Evolutionary conservation across 2,797 vertebrate genomes (phyloP), one percentile per base, ranked within the genome.

Genomic region (Mus minutoides): DNA sequence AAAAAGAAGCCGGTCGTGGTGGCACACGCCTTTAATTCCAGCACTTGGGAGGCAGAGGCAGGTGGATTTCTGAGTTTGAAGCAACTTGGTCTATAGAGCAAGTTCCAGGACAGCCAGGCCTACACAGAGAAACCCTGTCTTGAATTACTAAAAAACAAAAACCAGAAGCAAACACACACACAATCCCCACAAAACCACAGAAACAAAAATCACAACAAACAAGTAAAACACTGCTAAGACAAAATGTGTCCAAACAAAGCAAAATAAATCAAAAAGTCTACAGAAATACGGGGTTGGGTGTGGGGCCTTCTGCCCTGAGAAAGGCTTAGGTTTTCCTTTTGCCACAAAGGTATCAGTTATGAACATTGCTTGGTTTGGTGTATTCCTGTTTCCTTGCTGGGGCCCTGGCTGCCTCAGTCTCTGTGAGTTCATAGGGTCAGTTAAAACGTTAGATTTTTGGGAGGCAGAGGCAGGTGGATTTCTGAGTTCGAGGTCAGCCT

Each of bases 361-460:
- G 43, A 43, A 43, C 37, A 43, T 7, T 24, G 43, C 58, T 62
- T 83, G 80, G 56, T 46, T 21, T 62, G 58, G 26, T 67, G 5
- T 46, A 6, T 49, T 31, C 29, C 46, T 13, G 17, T 64, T 12
- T 64, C 17, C 3, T 5, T 34, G 40, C 60, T 84, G 60, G 82
- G 31, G 43, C 11, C 40, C 40, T 64, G 40, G 46, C 58, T 67
- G 29, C 83, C 58, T 49, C 31, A 49, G 6, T 84, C 40, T 67
- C 19, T 67, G 56, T 60, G 43, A 67, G 60, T 49, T 67, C 29
- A 12, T 34, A 67, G 52, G 21, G 43, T 11, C 17, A 64, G 60
- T n/a, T 69, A 69, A 22, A 49, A 40, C 29, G 79, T 46, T 79
- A 40, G 40, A 43, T 88, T 95, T 94, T 92, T n/a, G n/a, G n/a